A percentile compares a stretch with the other conserved stretches of the same genome.
Evolutionary conservation across 2,797 vertebrate genomes (phyloP).

Genomic region (Chelmon rostratus): DNA sequence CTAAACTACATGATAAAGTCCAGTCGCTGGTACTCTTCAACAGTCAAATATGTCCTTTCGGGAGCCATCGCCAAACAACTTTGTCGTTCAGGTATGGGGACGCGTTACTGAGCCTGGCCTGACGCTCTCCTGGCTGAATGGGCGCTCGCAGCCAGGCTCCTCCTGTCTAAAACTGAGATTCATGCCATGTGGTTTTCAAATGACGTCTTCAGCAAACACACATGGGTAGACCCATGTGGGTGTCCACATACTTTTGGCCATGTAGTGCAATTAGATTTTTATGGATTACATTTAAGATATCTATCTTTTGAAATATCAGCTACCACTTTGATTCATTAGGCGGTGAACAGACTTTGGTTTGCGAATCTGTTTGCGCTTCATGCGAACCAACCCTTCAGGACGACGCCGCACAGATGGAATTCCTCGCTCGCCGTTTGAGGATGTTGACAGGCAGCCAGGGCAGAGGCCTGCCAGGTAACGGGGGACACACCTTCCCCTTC

Average conservation of each 20-base stretch:
- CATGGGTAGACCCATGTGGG: not conserved
- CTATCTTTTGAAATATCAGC: not conserved
- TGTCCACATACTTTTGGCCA: not conserved
- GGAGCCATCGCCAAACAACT: no score
- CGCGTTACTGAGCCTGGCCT: not conserved
- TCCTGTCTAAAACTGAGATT: no score
- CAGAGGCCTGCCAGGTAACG: constrained; percentile 30
- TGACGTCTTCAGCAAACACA: not conserved
- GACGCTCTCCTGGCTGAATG: not conserved
- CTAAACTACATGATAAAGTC: no score
- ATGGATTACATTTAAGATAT: not conserved
- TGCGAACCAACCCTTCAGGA: not conserved
- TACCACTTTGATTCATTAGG: no score
- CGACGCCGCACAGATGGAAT: not conserved
- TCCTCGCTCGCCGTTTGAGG: not conserved
- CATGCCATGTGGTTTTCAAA: not conserved
- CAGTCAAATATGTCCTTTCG: no score
- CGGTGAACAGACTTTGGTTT: not conserved
- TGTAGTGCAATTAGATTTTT: not conserved
- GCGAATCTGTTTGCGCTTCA: not conserved
- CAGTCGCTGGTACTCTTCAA: no score
- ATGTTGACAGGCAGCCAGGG: constrained; percentile 37
- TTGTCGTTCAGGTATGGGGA: no score
- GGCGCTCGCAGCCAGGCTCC: not conserved
- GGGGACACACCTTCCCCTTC: constrained; percentile 66